Evolutionary conservation across 2,797 vertebrate species (phyloP), one percentile per base, ranked within the genome.

Genomic region (Poeciliopsis infans): DNA sequence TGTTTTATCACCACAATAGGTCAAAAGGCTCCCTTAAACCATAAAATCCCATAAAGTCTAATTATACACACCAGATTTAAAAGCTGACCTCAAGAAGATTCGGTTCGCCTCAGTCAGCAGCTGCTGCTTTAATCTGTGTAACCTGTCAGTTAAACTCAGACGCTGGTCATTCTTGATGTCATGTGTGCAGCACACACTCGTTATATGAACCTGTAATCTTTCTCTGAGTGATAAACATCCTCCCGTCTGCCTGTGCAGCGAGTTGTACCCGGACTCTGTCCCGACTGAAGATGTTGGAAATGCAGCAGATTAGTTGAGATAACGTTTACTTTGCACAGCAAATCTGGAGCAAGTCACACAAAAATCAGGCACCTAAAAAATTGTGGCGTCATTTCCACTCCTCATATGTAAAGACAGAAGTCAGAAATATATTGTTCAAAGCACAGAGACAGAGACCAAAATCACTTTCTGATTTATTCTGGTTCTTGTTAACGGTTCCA

Each of bases 241-340:
- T 47, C n/a, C 28, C 46, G 77, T 0, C 0, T 82, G 41, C 75
- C 15, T 16, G 59, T 39, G 47, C 4, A 47, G 59, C 91, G 83
- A 90, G 82, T 91, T 92, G 85, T 92, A 85, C 77, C 43, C 75
- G 83, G 88, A 94, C 94, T 93, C 79, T 92, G 92, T 80, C 86
- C 91, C 78, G 76, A 51, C 69, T 25, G 41, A 78, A 84, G 33
- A 83, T 18, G 36, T 20, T 75, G 25, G 31, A 68, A 68, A 5
- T 45, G 1, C 0, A 77, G 49, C 25, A 86, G 89, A 88, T 91
- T 86, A 90, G 77, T 91, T 5, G 69, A 88, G 83, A 83, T 83
- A 75, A 33, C 8, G 0, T 49, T 31, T 39, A 74, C 41, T 72
- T 76, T 74, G 39, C 2, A 20, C 28, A 28, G 25, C 33, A 28